These are phyloP conservation scores for Leptoteleia sp. DNA, from an alignment of 1,140 invertebrate genomes.

Conservation along the genomic window DNA sequence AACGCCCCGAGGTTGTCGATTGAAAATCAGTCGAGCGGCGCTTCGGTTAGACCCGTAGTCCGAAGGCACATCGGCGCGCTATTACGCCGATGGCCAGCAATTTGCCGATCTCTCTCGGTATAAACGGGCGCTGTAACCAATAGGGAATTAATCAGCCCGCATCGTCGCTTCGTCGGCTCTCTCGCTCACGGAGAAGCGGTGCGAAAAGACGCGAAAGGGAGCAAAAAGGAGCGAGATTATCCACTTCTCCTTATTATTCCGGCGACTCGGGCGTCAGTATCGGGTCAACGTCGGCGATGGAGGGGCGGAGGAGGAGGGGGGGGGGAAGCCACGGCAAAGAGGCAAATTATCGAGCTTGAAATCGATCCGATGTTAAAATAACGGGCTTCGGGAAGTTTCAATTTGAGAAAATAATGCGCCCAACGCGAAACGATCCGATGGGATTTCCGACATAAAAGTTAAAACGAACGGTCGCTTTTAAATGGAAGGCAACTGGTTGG, in stretches of 20 bases:
- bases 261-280: conserved; percentile 37
- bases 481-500: neutral
- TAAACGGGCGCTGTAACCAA: conserved; percentile 70
- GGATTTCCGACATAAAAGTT: conserved; percentile 23
- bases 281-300: conserved; percentile 31
- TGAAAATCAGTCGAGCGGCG: conserved; percentile 55
- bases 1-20: conserved; percentile 57
- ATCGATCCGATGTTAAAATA: conserved; percentile 53
- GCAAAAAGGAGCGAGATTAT: conserved; percentile 20
- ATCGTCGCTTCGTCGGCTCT: conserved; percentile 67
- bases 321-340: conserved; percentile 42
- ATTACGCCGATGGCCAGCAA: conserved; percentile 78
- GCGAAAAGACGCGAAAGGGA: conserved; percentile 4
- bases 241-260: conserved; percentile 42
- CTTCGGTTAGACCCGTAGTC: conserved; percentile 51
- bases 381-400: conserved; percentile 50
- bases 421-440: conserved; percentile 29
- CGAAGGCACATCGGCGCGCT: conserved; percentile 71
- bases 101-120: conserved; percentile 74
- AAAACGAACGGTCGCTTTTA: conserved; percentile 18
- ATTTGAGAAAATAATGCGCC: conserved; percentile 48
- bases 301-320: too few species aligned
- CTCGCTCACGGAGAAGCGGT: conserved; percentile 22
- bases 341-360: conserved; percentile 60
- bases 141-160: conserved; percentile 78